Base-by-base conservation (phyloP, 2,113 vertebrate genomes). In the Anthoscopus minutus region DNA sequence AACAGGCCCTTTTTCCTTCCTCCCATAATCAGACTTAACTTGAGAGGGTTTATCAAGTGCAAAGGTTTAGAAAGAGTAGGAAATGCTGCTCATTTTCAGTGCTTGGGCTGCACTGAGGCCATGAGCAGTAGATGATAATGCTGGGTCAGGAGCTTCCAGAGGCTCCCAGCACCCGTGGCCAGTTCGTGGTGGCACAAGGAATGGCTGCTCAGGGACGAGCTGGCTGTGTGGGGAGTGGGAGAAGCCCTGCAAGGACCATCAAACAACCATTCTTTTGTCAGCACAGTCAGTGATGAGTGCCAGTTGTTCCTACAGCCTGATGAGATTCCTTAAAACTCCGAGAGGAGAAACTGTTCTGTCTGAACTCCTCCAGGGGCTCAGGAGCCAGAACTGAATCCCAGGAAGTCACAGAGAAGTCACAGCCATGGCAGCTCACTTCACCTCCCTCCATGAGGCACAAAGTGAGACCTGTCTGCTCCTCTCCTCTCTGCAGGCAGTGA, bases 101-200 rank as follows among this genome's bases (percentile, higher is more conserved):
- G 31, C n/a, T 69, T 35, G 61, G 45, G 37, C 30, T 37, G 24
- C 45, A 28, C 48, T 4, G 62, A 64, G 72, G 53, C 48, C 51
- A 16, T 3, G 4, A 64, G 85, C 64, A 61, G 78, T 0, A 33
- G 60, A 7, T 24, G 42, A 47, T 4, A 11, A 53, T 2, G 42
- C n/a, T 44, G 50, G 28, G 53, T 56, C 83, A 35, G 65, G 53
- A 5, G 31, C 44, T 80, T 56, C 19, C 78, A 14, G 2, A 27
- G 30, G 27, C 37, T 62, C 60, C 57, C 50, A 21, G 51, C 45
- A n/a, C 69, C 45, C 45, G 30, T 7, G 33, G 69, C 28, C n/a
- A 33, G 23, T 2, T 20, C 2, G 2, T 19, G 53, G 13, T 45
- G 61, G 45, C 58, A 35, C 61, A 25, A 0, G 1, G 37, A 42